Percentiles rank a stretch among this genome's conserved stretches.
phyloP scores from a whole-genome alignment of 2,797 vertebrate species.

The Caiman crocodilus region DNA sequence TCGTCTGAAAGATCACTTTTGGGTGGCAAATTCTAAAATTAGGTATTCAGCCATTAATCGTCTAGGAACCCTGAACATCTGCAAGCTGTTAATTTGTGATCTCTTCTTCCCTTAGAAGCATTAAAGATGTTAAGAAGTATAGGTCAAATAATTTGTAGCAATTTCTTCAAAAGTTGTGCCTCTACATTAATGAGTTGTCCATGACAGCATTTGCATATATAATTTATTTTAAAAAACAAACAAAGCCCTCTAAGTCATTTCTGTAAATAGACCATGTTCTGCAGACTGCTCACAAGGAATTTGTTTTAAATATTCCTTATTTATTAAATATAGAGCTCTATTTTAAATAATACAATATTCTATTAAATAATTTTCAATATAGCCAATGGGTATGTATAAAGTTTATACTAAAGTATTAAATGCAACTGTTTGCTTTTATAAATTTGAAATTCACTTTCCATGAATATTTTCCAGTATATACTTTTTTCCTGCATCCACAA shows the following conservation, averaged over 20 bases:
- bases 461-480: neutral
- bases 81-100: conserved; percentile 54
- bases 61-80: conserved; percentile 26
- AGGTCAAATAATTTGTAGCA: neutral
- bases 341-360: no score
- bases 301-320: neutral
- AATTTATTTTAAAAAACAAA: conserved; percentile 38
- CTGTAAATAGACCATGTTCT: neutral
- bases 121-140: conserved; percentile 23
- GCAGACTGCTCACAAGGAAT: neutral
- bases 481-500: neutral
- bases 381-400: no score
- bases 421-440: no score
- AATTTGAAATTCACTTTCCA: no score
- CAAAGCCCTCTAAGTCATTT: neutral
- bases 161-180: conserved; percentile 19
- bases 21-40: conserved; percentile 30
- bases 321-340: neutral
- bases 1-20: conserved; percentile 32
- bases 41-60: conserved; percentile 9
- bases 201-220: conserved; percentile 19
- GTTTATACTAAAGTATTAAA: no score
- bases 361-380: no score
- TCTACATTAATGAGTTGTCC: neutral
- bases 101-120: conserved; percentile 54